A percentile compares a stretch with the other conserved stretches of the same genome.
These are phyloP conservation scores for Ochlodes sylvanus DNA, from an alignment of 2,888 invertebrate species.

Conservation along the genomic window DNA sequence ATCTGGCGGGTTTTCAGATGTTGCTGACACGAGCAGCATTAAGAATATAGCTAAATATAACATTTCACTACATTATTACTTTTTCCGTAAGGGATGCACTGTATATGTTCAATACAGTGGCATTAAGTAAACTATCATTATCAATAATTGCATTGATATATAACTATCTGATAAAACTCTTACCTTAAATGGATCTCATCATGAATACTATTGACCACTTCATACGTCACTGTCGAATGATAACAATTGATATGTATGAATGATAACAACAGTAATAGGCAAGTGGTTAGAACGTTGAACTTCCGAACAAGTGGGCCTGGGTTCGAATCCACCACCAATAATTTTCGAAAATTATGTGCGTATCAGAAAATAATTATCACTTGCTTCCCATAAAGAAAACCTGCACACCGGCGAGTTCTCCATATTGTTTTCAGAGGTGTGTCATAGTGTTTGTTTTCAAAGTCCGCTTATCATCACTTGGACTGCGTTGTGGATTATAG, in stretches of 20 bases:
- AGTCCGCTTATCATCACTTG: too few species aligned
- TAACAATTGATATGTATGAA: background rate
- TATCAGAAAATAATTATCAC: too few species aligned
- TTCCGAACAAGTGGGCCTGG: too few species aligned
- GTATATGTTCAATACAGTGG: background rate
- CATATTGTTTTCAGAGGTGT: too few species aligned
- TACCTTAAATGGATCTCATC: background rate
- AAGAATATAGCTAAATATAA: background rate
- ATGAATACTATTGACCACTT: background rate
- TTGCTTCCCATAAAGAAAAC: too few species aligned
- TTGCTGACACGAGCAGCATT: background rate
- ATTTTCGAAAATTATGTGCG: too few species aligned
- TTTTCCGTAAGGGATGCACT: background rate
- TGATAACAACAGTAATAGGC: too few species aligned
- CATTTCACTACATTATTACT: background rate
- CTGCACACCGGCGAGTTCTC: too few species aligned
- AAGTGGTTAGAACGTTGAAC: too few species aligned
- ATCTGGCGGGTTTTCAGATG: background rate
- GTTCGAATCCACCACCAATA: too few species aligned
- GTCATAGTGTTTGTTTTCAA: too few species aligned
- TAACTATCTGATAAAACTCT: conserved; percentile 1
- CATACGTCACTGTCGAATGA: background rate
- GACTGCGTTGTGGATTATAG: too few species aligned
- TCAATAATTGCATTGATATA: conserved; percentile 1
- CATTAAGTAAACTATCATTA: background rate